Conservation (phyloP, 2,888 invertebrate species). For the Drosophila merina region DNA sequence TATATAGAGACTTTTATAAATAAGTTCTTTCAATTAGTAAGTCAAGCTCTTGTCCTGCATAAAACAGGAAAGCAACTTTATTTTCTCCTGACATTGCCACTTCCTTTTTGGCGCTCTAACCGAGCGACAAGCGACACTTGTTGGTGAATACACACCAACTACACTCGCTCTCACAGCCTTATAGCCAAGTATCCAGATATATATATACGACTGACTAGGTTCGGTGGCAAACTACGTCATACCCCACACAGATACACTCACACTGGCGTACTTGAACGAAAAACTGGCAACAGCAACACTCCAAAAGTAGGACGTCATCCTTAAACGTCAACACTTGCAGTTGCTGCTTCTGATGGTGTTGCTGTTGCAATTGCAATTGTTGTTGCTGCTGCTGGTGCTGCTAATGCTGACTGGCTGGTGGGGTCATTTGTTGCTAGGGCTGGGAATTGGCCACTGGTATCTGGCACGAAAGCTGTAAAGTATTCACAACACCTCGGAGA, state of each 20-base stretch:
- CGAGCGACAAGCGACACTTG: conserved; percentile 66
- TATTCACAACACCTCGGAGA: conserved; percentile 39
- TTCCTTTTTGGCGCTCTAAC: conserved; percentile 38
- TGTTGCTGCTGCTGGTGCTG: conserved; percentile 7
- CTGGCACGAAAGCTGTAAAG: conserved; percentile 30
- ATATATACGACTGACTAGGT: conserved; percentile 16
- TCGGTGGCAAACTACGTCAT: conserved; percentile 60
- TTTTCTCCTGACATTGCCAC: not conserved
- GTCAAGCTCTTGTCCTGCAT: not conserved
- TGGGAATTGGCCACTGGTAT: conserved; percentile 34
- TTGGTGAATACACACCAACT: conserved; percentile 58
- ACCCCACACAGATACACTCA: conserved; percentile 42
- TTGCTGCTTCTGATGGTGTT: conserved; percentile 34
- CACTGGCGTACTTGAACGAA: conserved; percentile 9
- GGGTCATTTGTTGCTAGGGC: conserved; percentile 24
- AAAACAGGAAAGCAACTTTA: conserved; percentile 8
- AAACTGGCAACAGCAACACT: conserved; percentile 39
- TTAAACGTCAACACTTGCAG: conserved; percentile 62
- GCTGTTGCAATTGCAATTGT: conserved; percentile 11
- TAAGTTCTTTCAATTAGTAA: too few species aligned
- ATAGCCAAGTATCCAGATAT: conserved; percentile 1
- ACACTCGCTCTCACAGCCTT: conserved; percentile 7
- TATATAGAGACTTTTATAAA: not conserved
- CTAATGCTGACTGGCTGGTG: too few species aligned
- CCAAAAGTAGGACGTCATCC: conserved; percentile 69